Conservation (phyloP, 30 jellyfish, hydroid and myxozoan species). For the Nemopilema nomurai region DNA sequence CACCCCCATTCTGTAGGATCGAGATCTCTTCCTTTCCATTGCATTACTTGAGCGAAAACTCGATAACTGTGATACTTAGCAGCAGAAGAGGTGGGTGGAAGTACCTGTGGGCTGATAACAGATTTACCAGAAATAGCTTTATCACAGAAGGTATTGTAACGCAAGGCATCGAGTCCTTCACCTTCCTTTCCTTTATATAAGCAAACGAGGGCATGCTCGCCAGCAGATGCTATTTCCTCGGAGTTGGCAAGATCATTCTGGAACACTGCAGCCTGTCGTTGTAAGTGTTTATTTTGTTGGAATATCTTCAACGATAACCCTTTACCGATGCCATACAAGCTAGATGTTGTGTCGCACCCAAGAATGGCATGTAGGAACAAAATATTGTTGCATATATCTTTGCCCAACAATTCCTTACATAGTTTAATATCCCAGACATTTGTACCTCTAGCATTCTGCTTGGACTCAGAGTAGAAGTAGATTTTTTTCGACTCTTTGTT, state of each 20-base stretch:
- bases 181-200: constrained; percentile 44
- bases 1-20: constrained; percentile 66
- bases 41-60: constrained; percentile 51
- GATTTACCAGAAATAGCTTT: constrained; percentile 42
- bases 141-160: constrained; percentile 60
- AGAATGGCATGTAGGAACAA: constrained; percentile 67
- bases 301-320: constrained; percentile 49
- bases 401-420: constrained; percentile 9
- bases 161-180: constrained; percentile 49
- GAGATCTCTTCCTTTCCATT: constrained; percentile 58
- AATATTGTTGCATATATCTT: constrained; percentile 46
- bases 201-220: constrained; percentile 48
- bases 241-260: constrained; percentile 22
- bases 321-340: constrained; percentile 62
- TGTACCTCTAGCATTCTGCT: constrained; percentile 33
- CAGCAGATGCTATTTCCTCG: constrained; percentile 39
- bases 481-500: constrained; percentile 20
- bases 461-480: constrained; percentile 60
- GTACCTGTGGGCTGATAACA: constrained; percentile 55
- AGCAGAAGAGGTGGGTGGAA: constrained; percentile 73
- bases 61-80: constrained; percentile 60
- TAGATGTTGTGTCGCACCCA: constrained; percentile 72
- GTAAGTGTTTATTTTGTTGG: constrained; percentile 34
- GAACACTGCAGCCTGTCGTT: constrained; percentile 36
- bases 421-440: constrained; percentile 45